Percentiles rank a stretch among this genome's conserved stretches.
Evolutionary conservation across 2,113 vertebrate species (phyloP).

Genomic region (Camelus bactrianus): DNA sequence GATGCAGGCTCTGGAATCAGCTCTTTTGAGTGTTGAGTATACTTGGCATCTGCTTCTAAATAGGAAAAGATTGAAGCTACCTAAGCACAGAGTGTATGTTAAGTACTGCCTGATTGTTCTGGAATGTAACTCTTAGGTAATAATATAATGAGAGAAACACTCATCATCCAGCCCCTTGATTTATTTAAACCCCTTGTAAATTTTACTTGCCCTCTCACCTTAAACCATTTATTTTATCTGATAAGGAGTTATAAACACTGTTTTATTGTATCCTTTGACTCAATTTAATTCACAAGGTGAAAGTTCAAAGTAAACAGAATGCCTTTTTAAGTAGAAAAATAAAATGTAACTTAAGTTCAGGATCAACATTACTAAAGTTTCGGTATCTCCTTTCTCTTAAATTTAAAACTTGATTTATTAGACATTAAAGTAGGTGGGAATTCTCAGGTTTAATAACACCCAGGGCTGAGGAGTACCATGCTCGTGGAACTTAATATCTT

Average conservation of each 20-base stretch:
- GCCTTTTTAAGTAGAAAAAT: conserved; percentile 32
- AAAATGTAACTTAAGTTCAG: background rate
- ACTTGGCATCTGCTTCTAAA: background rate
- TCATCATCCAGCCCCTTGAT: background rate
- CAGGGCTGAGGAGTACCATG: background rate
- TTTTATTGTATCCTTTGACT: background rate
- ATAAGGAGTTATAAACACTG: background rate
- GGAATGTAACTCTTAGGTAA: background rate
- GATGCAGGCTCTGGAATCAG: background rate
- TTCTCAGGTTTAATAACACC: background rate
- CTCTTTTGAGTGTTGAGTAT: background rate
- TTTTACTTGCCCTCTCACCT: conserved; percentile 1
- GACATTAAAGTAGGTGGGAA: background rate
- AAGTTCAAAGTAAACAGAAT: conserved; percentile 24
- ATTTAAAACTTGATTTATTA: background rate
- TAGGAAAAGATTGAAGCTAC: background rate
- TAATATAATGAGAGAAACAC: background rate
- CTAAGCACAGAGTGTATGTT: background rate
- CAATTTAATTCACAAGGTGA: background rate
- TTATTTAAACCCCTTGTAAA: background rate
- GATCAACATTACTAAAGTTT: background rate
- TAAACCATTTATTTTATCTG: conserved; percentile 2
- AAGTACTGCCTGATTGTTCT: background rate
- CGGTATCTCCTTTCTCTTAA: background rate
- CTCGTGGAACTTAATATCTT: background rate